phyloP scores from a whole-genome alignment of 2,797 vertebrate genomes.

The Microhierax caerulescens region DNA sequence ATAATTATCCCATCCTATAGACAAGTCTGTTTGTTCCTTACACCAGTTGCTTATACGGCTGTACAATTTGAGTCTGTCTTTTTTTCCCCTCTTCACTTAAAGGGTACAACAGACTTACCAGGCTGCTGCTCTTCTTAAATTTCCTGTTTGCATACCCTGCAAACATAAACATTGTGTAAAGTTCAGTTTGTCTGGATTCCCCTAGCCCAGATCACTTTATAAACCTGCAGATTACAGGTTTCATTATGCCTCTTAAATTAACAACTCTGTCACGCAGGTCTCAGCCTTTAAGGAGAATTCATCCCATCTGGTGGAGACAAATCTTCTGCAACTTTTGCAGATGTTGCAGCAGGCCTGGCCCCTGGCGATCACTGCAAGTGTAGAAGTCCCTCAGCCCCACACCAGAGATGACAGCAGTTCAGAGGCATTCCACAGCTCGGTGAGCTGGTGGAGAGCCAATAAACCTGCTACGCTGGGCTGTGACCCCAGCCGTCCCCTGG shows the following conservation, averaged over 20 bases:
- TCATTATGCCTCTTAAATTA: background rate
- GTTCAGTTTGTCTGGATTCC: background rate
- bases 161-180: background rate
- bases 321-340: background rate
- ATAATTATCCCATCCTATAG: conserved; percentile 40
- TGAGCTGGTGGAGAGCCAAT: fast-evolving
- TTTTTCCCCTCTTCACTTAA: background rate
- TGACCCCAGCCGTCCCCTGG: no score
- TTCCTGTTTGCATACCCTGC: background rate
- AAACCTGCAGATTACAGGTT: background rate
- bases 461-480: background rate
- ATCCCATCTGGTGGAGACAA: background rate
- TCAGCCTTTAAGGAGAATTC: background rate
- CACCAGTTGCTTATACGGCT: background rate
- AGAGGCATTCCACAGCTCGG: background rate
- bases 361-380: fast-evolving
- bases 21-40: conserved; percentile 40
- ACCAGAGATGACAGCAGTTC: background rate
- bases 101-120: background rate
- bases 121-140: background rate
- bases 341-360: background rate
- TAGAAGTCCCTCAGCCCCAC: background rate
- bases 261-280: background rate
- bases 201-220: background rate
- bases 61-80: background rate